Percentiles rank a stretch among this genome's conserved stretches.
Conservation (phyloP, 2,113 vertebrate species). For the Numenius arquata region DNA sequence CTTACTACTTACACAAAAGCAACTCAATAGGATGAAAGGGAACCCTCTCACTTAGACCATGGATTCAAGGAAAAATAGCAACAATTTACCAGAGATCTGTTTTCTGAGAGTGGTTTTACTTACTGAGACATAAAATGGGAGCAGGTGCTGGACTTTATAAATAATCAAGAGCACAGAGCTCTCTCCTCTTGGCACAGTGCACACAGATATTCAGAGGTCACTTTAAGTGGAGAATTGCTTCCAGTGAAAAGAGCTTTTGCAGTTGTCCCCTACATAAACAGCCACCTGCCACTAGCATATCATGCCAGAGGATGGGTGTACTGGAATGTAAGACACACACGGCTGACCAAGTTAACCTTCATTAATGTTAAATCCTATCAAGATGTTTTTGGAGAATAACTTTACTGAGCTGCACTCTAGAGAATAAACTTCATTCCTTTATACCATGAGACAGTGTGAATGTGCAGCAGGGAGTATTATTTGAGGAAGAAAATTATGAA, state of each 20-base stretch:
- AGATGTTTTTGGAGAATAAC: neutral
- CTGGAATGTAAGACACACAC: neutral
- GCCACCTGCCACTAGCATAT: neutral
- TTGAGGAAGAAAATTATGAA: neutral
- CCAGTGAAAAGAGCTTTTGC: neutral
- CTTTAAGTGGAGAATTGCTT: neutral
- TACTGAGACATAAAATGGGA: neutral
- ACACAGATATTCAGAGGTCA: neutral
- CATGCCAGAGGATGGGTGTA: neutral
- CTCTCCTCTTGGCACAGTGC: neutral
- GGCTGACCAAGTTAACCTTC: neutral
- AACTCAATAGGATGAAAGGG: neutral
- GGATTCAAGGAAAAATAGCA: neutral
- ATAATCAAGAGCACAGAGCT: neutral
- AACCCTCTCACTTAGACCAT: neutral
- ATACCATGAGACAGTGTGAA: neutral
- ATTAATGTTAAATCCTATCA: neutral
- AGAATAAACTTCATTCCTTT: neutral
- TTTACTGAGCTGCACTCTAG: neutral
- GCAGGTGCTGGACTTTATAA: neutral
- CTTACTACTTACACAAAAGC: neutral
- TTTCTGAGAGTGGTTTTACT: neutral
- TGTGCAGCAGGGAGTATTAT: neutral
- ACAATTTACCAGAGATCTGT: neutral
- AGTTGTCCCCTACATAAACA: neutral